Evolutionary conservation across 2,113 vertebrate genomes (phyloP).

Genomic region (Bostrychus sinensis): DNA sequence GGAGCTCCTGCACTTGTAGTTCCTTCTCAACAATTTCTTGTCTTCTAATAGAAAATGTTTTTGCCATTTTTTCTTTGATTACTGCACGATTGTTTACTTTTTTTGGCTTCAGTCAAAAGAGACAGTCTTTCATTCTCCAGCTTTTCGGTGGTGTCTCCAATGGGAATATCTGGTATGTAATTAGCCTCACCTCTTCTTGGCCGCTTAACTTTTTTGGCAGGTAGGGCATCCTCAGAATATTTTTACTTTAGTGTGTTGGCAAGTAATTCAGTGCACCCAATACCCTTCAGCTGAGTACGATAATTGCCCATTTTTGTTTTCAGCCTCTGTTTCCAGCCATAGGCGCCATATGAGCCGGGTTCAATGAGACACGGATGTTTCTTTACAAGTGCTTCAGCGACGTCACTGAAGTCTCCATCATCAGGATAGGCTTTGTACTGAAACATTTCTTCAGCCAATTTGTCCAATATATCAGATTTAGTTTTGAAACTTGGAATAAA

Average conservation of each 20-base stretch:
- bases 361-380: conserved; percentile 39
- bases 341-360: conserved; percentile 24
- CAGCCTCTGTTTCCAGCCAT: conserved; percentile 30
- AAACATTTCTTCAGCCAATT: conserved; percentile 20
- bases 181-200: too few species aligned
- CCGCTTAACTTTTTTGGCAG: too few species aligned
- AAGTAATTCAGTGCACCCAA: too few species aligned
- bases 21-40: too few species aligned
- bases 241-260: too few species aligned
- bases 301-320: conserved; percentile 43
- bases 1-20: too few species aligned
- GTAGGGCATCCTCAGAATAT: too few species aligned
- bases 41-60: too few species aligned
- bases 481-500: conserved; percentile 14
- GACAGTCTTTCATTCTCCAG: conserved; percentile 3
- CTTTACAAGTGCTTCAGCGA: too few species aligned
- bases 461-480: conserved; percentile 29
- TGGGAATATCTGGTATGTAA: conserved; percentile 23
- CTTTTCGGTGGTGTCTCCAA: neutral
- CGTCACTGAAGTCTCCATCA: conserved; percentile 28
- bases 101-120: conserved; percentile 3
- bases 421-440: conserved; percentile 21
- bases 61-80: too few species aligned
- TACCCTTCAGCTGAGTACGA: conserved; percentile 22
- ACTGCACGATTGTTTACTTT: too few species aligned